Base-by-base conservation (phyloP, 2,113 vertebrate species). In the Micronisus gabar region DNA sequence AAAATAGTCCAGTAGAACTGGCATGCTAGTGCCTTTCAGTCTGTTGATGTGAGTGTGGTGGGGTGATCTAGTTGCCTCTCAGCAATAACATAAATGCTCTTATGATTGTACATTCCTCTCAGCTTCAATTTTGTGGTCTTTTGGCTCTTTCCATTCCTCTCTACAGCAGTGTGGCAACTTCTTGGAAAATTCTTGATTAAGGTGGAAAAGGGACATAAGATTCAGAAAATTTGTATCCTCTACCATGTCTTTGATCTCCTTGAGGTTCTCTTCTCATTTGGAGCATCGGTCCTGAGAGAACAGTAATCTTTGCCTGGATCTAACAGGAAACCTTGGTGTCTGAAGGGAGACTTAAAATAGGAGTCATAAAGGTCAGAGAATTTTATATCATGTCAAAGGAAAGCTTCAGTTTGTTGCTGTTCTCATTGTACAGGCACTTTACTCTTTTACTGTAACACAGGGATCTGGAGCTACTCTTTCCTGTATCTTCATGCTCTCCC, bases 401-500 rank as follows among this genome's bases (percentile, higher is more conserved):
- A 75, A 67, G 6, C 8, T 88, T 81, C 48, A 17, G 4, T 53
- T 83, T 78, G 41, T 30, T 63, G 6, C 12, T 85, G 17, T 43
- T 53, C 15, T 65, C 17, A 7, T 15, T 74, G 9, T 12, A 30
- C 11, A 48, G 29, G 21, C 2, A 1, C 50, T 89, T 70, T 2
- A 9, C 16, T 79, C 15, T 72, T 87, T 84, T 43, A 30, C 34
- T 61, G 53, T 7, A 26, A 6, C 8, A 4, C 5, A 19, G 36
- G 23, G 21, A 48, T 43, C 23, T 45, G 41, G 47, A 83, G 12
- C 27, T 67, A 58, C 11, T 88, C 34, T 22, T 45, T 50, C 40
- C 13, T 32, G 4, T 56, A 48, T 25, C 43, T 56, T 61, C 36
- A 25, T 0, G 0, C 41, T 61, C 10, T n/a, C 26, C 45, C 48